Evolutionary conservation across 2,797 vertebrate species (phyloP).

Genomic region (Yasuhikotakia modesta): DNA sequence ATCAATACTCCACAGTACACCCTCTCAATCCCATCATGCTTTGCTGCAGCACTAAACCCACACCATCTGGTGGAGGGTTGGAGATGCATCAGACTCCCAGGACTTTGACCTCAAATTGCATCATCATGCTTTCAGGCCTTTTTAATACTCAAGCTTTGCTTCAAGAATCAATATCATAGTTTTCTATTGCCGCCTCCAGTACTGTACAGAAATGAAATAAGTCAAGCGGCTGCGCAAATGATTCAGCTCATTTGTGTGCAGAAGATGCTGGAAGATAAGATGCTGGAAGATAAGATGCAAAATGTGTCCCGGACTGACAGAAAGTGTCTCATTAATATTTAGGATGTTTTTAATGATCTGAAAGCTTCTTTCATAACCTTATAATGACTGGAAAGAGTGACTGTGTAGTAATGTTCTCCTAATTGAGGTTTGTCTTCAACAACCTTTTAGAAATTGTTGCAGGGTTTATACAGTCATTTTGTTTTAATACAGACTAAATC

Average conservation of each 20-base stretch:
- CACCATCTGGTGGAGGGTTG: slow-evolving; percentile 59
- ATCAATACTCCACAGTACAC: slow-evolving; percentile 46
- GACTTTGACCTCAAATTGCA: slow-evolving; percentile 73
- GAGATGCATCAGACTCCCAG: slow-evolving; percentile 71
- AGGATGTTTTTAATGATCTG: slow-evolving; percentile 30
- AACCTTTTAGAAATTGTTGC: background rate
- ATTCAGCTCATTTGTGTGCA: slow-evolving; percentile 36
- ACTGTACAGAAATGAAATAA: slow-evolving; percentile 22
- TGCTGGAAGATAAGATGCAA: slow-evolving; percentile 25
- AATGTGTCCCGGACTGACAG: background rate
- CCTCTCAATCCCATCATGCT: slow-evolving; percentile 39
- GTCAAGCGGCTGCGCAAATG: background rate
- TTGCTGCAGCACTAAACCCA: slow-evolving; percentile 64
- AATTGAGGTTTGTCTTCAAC: slow-evolving; percentile 10
- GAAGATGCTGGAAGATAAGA: slow-evolving; percentile 17
- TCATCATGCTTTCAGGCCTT: slow-evolving; percentile 58
- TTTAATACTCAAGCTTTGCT: slow-evolving; percentile 44
- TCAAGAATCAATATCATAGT: slow-evolving; percentile 48
- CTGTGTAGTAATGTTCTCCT: slow-evolving; percentile 7
- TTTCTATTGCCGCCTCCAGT: slow-evolving; percentile 30
- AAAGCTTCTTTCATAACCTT: slow-evolving; percentile 23
- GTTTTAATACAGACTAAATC: background rate
- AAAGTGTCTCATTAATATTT: slow-evolving; percentile 42
- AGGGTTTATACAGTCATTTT: background rate
- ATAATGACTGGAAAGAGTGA: slow-evolving; percentile 5